Conservation (phyloP, 2,888 invertebrate genomes). For the Pimpla rufipes region DNA sequence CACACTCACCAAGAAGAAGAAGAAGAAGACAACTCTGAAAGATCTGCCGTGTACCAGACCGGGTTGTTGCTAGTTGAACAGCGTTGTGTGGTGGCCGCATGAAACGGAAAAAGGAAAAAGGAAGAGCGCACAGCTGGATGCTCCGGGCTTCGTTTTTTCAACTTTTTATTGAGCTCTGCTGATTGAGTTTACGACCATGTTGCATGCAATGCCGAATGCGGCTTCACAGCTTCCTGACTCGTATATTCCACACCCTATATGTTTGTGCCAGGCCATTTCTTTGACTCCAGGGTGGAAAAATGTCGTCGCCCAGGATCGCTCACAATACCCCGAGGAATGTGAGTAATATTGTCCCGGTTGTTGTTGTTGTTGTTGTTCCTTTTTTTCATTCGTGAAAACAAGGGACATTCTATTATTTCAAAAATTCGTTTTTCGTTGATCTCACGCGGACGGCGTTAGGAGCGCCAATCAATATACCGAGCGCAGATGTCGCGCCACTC, state of each 20-base stretch:
- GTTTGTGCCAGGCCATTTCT: not conserved
- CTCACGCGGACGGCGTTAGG: not conserved
- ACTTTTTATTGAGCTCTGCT: slow-evolving; percentile 2
- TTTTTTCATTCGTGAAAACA: not conserved
- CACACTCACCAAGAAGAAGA: slow-evolving; percentile 3
- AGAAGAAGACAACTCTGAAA: slow-evolving; percentile 32
- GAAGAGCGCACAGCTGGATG: slow-evolving; percentile 1
- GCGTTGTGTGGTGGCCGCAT: not conserved
- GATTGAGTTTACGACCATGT: slow-evolving; percentile 26
- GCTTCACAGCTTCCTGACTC: not conserved
- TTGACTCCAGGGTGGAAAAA: not conserved
- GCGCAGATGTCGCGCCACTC: not conserved
- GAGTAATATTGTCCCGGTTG: not conserved
- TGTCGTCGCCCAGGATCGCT: not conserved
- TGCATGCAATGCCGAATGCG: slow-evolving; percentile 5
- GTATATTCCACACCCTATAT: not conserved
- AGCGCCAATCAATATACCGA: not conserved
- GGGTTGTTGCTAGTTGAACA: not conserved
- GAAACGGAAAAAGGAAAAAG: slow-evolving; percentile 2
- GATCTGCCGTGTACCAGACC: slow-evolving; percentile 39
- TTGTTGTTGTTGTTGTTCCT: not conserved
- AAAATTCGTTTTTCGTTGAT: not conserved
- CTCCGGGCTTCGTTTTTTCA: slow-evolving; percentile 1
- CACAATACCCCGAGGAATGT: not conserved
- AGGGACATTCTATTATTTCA: not conserved